Evolutionary conservation across 2,888 invertebrate species (phyloP).

Genomic region (Pterostichus madidus): DNA sequence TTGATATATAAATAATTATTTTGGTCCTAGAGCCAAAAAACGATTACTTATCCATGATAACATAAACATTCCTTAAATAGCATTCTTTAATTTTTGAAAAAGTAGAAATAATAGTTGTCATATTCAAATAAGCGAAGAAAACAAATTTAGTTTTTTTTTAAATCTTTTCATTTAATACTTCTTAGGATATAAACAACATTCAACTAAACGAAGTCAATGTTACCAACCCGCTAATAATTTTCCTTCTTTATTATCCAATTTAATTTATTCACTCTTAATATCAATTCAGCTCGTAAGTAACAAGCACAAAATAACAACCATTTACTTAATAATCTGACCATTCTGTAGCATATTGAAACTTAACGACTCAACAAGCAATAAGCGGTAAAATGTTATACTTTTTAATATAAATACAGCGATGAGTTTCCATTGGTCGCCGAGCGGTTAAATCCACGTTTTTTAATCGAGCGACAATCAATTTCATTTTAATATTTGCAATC

Average conservation of each 20-base stretch:
- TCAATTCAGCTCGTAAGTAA: slow-evolving; percentile 20
- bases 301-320: slow-evolving; percentile 39
- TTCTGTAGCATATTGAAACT: slow-evolving; percentile 45
- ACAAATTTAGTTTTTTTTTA: background rate
- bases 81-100: too few species aligned
- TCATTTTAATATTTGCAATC: slow-evolving; percentile 65
- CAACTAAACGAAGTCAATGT: background rate
- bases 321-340: slow-evolving; percentile 25
- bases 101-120: too few species aligned
- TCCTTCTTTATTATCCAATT: background rate
- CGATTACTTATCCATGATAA: too few species aligned
- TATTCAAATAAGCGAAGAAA: too few species aligned
- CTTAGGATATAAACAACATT: too few species aligned
- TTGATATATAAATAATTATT: too few species aligned
- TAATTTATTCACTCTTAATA: slow-evolving; percentile 43
- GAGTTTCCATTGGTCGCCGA: slow-evolving; percentile 12
- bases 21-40: too few species aligned
- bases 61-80: too few species aligned
- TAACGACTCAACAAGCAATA: slow-evolving; percentile 45
- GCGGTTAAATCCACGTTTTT: slow-evolving; percentile 45
- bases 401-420: slow-evolving; percentile 39
- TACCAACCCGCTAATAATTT: slow-evolving; percentile 8
- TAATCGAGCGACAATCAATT: slow-evolving; percentile 53
- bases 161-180: too few species aligned
- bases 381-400: slow-evolving; percentile 50